A percentile compares a stretch with the other conserved stretches of the same genome.
These are phyloP conservation scores for Cantharis rufa DNA, from an alignment of 2,888 invertebrate genomes.

Conservation along the genomic window DNA sequence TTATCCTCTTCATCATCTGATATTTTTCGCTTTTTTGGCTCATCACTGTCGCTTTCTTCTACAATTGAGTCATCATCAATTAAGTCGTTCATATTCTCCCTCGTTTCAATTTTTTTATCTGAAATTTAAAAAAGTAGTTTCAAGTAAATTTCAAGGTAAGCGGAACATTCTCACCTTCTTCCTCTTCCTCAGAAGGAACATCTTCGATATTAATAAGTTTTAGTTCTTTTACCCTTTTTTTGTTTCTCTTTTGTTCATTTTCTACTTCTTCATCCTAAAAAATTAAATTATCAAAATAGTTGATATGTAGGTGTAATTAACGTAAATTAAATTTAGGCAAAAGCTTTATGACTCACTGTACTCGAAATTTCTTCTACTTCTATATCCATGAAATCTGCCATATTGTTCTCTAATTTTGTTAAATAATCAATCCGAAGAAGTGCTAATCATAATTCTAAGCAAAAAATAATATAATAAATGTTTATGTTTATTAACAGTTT, in stretches of 20 bases:
- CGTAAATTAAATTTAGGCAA: not conserved
- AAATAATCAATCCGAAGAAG: not conserved
- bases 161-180: conserved; percentile 59
- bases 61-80: conserved; percentile 89
- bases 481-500: no score
- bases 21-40: conserved; percentile 71
- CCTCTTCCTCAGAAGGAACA: conserved; percentile 83
- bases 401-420: conserved; percentile 44
- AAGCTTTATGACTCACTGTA: conserved; percentile 64
- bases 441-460: not conserved
- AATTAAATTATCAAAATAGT: not conserved
- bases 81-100: conserved; percentile 88
- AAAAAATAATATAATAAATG: not conserved
- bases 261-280: conserved; percentile 79
- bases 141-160: conserved; percentile 5
- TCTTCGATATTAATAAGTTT: conserved; percentile 63
- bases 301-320: not conserved
- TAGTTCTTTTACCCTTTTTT: conserved; percentile 78
- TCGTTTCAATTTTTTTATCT: conserved; percentile 80
- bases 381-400: conserved; percentile 86
- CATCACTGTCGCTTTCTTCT: conserved; percentile 84
- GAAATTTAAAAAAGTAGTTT: conserved; percentile 30
- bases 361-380: conserved; percentile 79
- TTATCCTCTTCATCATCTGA: conserved; percentile 78
- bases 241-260: conserved; percentile 62